Evolutionary conservation across 2,888 invertebrate species (phyloP), one percentile per base, ranked within the genome.

Genomic region (Amblyteles armatorius): DNA sequence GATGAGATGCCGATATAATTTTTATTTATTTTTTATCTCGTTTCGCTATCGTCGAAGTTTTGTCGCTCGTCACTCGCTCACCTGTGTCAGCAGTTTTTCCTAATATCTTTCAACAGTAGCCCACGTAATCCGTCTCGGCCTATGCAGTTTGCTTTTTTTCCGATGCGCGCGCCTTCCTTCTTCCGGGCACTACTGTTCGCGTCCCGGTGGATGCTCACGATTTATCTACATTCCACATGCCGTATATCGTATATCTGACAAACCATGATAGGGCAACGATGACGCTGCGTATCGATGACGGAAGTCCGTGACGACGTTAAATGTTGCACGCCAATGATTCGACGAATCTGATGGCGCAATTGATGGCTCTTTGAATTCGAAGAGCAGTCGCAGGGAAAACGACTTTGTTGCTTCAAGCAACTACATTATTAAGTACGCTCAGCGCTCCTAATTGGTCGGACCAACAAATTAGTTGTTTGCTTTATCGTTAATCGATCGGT

Each of bases 141-240:
- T 33, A 11, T 1, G 22, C n/a, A 26, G 40, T n/a, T 44, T 40
- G 3, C 13, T 57, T 19, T 29, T 29, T 36, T 52, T 19, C 33
- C 19, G 26, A 29, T 29, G 33, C 52, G 55, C 55, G 11, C 67
- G 44, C n/a, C 26, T 16, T 13, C 33, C 52, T 36, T 33, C 13
- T 1, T 55, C 13, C 3, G 48, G 16, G 33, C 60, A 22, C 48
- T 9, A 68, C 68, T 68, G 57, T 33, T 60, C 26, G 69, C 9
- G 11, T 57, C 60, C 11, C 7, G 5, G 44, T 13, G 60, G 16
- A 19, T 44, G 5, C n/a, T 29, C n/a, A 48, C 11, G 29, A 69
- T 78, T 78, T 78, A 78, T 78, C 44, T 69, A 36, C 22, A 55
- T 55, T 26, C 48, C 60, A 11, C 29, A 22, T 55, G 44, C 44